Conservation (phyloP, 2,113 vertebrate genomes). For the Seriola rivoliana region DNA sequence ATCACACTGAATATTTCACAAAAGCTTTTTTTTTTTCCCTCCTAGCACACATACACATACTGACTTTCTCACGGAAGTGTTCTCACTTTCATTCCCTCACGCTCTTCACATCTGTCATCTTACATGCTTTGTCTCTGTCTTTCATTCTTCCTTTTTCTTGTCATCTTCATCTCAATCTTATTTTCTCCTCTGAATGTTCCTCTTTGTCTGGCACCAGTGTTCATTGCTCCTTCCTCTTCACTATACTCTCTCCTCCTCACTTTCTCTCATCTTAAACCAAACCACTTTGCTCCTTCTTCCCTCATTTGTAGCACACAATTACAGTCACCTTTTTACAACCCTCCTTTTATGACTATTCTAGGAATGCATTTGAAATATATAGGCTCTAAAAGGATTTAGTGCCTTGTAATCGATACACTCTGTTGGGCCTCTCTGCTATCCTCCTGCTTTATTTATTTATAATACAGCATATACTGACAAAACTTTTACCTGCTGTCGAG, state of each 20-base stretch:
- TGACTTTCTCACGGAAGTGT: constrained; percentile 67
- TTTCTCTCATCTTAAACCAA: constrained; percentile 26
- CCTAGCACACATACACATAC: constrained; percentile 18
- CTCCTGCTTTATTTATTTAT: constrained; percentile 22
- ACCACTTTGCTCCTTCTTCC: constrained; percentile 5
- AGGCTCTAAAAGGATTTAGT: constrained; percentile 26
- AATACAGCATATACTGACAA: constrained; percentile 6
- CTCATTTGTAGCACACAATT: not conserved
- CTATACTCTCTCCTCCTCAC: constrained; percentile 9
- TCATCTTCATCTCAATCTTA: constrained; percentile 52
- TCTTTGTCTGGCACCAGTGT: constrained; percentile 16
- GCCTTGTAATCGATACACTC: constrained; percentile 33
- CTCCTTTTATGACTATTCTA: constrained; percentile 24
- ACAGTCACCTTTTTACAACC: not conserved
- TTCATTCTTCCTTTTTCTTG: constrained; percentile 43
- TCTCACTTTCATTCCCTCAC: constrained; percentile 58
- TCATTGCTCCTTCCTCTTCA: constrained; percentile 7
- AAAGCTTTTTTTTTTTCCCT: constrained; percentile 38
- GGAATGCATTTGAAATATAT: constrained; percentile 29
- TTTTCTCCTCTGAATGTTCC: constrained; percentile 29
- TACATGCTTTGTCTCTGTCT: constrained; percentile 43
- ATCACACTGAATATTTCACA: constrained; percentile 76
- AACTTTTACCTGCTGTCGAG: not conserved
- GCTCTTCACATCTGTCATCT: constrained; percentile 55
- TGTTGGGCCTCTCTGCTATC: not conserved